Evolutionary conservation across 2,113 vertebrate species (phyloP).

Genomic region (Illadopsis cleaveri): DNA sequence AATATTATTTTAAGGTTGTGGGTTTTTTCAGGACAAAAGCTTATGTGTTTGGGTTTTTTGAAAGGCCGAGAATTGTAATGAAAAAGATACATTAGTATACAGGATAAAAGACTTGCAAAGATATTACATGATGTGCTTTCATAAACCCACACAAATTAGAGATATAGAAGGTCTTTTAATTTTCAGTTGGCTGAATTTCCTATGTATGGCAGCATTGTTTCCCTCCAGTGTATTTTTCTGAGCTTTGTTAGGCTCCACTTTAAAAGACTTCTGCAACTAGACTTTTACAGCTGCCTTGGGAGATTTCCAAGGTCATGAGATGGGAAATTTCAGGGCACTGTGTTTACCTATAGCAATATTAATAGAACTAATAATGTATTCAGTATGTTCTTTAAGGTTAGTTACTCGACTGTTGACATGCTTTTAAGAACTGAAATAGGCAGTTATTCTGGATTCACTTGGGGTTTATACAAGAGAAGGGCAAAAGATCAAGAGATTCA

Average conservation of each 20-base stretch:
- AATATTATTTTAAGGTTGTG: background rate
- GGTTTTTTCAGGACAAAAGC: background rate
- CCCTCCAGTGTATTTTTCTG: background rate
- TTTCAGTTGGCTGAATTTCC: background rate
- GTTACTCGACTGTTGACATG: background rate
- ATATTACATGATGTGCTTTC: background rate
- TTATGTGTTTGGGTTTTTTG: background rate
- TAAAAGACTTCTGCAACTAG: background rate
- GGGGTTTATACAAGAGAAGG: background rate
- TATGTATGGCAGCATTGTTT: background rate
- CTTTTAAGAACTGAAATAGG: background rate
- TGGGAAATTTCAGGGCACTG: background rate
- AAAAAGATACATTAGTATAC: background rate
- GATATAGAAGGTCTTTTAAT: background rate
- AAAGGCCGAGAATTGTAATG: background rate
- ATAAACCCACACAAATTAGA: background rate
- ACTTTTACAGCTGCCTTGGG: background rate
- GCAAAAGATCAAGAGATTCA: background rate
- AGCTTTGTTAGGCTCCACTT: background rate
- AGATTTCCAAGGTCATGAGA: background rate
- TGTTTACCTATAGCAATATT: background rate
- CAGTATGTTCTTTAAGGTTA: background rate
- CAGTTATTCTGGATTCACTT: background rate
- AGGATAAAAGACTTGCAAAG: background rate
- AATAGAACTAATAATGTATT: background rate